phyloP scores from a whole-genome alignment of 2,113 vertebrate genomes.

The Melanerpes formicivorus region DNA sequence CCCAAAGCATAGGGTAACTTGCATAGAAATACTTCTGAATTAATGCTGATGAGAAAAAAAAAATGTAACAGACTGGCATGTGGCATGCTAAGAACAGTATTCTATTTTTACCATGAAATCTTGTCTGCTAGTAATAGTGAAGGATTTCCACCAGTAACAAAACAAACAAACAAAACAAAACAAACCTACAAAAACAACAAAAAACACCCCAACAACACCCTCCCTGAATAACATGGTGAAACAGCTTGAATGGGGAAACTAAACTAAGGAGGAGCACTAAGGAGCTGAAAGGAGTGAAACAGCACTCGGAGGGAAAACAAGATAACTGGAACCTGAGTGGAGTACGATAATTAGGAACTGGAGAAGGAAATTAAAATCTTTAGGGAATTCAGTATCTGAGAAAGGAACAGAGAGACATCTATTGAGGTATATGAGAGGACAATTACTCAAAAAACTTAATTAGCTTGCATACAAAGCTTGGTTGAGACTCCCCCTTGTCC shows the following conservation, averaged over 20 bases:
- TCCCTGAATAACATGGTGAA: neutral
- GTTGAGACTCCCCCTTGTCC: neutral
- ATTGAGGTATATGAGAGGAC: conserved; percentile 27
- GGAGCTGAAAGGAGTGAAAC: conserved; percentile 1
- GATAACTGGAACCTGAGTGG: conserved; percentile 6
- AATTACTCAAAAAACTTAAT: conserved; percentile 45
- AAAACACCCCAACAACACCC: neutral
- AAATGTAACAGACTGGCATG: neutral
- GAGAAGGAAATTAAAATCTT: conserved; percentile 54
- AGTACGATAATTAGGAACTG: conserved; percentile 55
- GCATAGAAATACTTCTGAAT: conserved; percentile 7
- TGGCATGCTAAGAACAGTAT: neutral
- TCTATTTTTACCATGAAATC: conserved; percentile 39
- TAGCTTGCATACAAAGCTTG: conserved; percentile 1
- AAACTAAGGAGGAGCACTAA: neutral
- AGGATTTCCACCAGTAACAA: neutral
- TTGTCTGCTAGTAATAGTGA: conserved; percentile 1
- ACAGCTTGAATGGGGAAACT: conserved; percentile 26
- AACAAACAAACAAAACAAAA: neutral
- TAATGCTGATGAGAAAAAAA: neutral
- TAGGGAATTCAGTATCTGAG: conserved; percentile 26
- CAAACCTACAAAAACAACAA: neutral
- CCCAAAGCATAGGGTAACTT: conserved; percentile 41
- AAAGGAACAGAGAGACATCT: conserved; percentile 16
- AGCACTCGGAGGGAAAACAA: conserved; percentile 31